phyloP scores from a whole-genome alignment of 2,797 vertebrate species.

The Hafferia zeledoni region DNA sequence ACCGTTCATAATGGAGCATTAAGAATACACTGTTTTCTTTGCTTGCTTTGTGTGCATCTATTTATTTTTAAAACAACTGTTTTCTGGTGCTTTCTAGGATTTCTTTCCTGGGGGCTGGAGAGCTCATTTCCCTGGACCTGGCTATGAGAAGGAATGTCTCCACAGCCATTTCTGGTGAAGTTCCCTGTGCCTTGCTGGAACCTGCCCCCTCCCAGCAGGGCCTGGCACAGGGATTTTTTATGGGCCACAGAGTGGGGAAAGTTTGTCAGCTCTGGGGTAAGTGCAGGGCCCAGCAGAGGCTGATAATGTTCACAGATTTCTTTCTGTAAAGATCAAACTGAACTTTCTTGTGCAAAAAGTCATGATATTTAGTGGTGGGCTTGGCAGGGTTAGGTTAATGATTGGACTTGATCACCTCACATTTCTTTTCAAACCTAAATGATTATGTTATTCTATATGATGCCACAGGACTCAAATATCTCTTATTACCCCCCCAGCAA shows the following conservation, averaged over 20 bases:
- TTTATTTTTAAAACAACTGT: slow-evolving; percentile 33
- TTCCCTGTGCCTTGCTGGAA: neutral
- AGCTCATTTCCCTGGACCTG: neutral
- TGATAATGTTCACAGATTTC: neutral
- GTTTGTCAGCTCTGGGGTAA: neutral
- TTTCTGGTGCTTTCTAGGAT: slow-evolving; percentile 16
- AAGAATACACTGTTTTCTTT: slow-evolving; percentile 37
- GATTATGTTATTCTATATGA: rapidly evolving
- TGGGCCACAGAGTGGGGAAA: rapidly evolving
- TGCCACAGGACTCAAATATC: neutral
- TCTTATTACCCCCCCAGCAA: rapidly evolving
- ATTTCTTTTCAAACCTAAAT: neutral
- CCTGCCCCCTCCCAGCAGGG: neutral
- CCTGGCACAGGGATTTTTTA: neutral
- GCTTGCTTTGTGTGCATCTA: neutral
- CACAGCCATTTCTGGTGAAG: neutral
- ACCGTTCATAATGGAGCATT: slow-evolving; percentile 58
- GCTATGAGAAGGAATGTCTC: neutral
- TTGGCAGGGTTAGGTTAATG: neutral
- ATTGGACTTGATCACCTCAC: neutral
- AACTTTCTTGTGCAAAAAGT: neutral
- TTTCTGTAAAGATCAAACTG: neutral
- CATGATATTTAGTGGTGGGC: neutral
- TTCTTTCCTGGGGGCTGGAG: neutral
- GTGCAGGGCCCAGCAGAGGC: rapidly evolving